Conservation (phyloP, 2,797 vertebrate species). For the Cichlasoma orientale region DNA sequence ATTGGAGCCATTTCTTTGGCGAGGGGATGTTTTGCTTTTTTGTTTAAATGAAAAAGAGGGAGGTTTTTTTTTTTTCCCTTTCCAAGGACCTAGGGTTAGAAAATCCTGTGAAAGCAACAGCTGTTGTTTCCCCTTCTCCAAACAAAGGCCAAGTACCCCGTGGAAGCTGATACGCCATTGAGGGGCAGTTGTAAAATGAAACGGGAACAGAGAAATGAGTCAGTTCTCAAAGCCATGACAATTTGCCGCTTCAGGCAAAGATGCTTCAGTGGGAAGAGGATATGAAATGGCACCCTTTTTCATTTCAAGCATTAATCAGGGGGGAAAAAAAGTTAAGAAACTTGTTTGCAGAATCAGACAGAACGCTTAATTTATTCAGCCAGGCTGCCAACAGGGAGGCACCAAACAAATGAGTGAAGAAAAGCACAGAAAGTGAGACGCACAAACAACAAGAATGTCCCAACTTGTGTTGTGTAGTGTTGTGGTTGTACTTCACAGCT, state of each 20-base stretch:
- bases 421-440: constrained; percentile 47
- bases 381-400: constrained; percentile 55
- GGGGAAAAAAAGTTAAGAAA: background rate
- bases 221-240: constrained; percentile 47
- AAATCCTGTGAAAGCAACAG: constrained; percentile 92
- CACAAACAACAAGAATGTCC: constrained; percentile 50
- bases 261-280: constrained; percentile 34
- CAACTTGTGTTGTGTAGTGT: constrained; percentile 6
- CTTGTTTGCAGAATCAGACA: constrained; percentile 26
- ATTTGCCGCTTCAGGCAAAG: constrained; percentile 56
- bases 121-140: constrained; percentile 84
- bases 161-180: constrained; percentile 76
- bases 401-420: constrained; percentile 54
- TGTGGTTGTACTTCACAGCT: constrained; percentile 41
- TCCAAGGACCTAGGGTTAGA: constrained; percentile 82
- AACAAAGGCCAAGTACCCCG: constrained; percentile 76
- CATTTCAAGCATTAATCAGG: constrained; percentile 8
- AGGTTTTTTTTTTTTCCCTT: constrained; percentile 59
- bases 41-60: constrained; percentile 61
- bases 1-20: constrained; percentile 81
- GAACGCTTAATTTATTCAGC: constrained; percentile 64
- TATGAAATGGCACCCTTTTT: constrained; percentile 42
- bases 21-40: constrained; percentile 70
- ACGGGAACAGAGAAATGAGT: constrained; percentile 50
- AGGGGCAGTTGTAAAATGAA: constrained; percentile 70